phyloP scores from a whole-genome alignment of 2,888 invertebrate genomes.

The Gastrophysa polygoni region DNA sequence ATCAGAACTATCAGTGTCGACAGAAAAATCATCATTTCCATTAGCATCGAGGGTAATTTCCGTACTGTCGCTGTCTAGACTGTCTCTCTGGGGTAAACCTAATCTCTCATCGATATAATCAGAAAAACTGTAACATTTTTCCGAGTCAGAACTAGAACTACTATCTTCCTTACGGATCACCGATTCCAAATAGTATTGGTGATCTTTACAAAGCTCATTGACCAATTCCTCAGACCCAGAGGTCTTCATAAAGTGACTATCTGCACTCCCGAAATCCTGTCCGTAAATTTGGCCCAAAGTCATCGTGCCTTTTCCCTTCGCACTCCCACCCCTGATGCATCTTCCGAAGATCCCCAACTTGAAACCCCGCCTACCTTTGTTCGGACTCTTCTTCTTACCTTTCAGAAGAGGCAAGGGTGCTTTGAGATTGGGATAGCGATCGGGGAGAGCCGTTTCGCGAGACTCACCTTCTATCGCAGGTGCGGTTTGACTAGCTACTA shows the following conservation, averaged over 20 bases:
- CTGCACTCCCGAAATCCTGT: neutral
- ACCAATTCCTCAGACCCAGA: neutral
- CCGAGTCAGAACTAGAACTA: neutral
- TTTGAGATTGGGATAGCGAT: constrained; percentile 8
- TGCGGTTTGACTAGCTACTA: constrained; percentile 56
- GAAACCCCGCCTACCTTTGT: neutral
- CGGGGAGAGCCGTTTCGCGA: constrained; percentile 7
- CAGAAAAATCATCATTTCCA: neutral
- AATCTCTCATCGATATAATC: neutral
- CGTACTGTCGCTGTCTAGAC: neutral
- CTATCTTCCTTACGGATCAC: neutral
- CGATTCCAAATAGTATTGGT: neutral
- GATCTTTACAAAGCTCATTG: neutral
- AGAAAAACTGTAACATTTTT: neutral
- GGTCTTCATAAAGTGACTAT: neutral
- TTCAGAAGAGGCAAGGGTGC: neutral
- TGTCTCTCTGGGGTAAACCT: neutral
- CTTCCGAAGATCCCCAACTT: constrained; percentile 21
- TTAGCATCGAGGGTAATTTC: neutral
- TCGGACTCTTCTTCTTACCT: neutral
- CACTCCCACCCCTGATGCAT: constrained; percentile 14
- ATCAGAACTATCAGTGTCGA: constrained; percentile 10
- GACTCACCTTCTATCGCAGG: constrained; percentile 38
- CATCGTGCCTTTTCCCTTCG: constrained; percentile 9
- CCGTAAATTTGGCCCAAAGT: constrained; percentile 42